Evolutionary conservation across 2,113 vertebrate genomes (phyloP), one percentile per base, ranked within the genome.

Genomic region (Anhinga rufa): DNA sequence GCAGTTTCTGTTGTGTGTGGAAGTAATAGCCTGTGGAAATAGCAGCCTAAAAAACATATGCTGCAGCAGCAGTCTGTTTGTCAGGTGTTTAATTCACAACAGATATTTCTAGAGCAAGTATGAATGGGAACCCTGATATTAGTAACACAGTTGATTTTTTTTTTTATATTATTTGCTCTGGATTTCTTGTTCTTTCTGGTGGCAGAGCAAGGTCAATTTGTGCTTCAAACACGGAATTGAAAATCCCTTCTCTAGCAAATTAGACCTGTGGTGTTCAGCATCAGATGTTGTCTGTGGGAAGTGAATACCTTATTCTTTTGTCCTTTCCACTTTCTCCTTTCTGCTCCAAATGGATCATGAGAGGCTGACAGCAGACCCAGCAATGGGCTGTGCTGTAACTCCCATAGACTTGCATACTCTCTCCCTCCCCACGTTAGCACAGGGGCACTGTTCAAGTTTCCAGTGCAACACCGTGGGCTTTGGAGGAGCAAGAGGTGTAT

Each of bases 401-500:
- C 15, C 61, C 10, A 3, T 36, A 48, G 46, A 4, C 9, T 40
- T 34, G 11, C 3, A 1, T 34, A 3, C 8, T 44, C 13, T 55
- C 75, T 48, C 4, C 3, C 5, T 69, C 4, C 29, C 7, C 20
- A n/a, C 14, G n/a, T 20, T 36, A 44, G 49, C 24, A 14, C 25
- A 18, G 36, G 2, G 12, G 31, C 46, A 48, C 10, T 0, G 0
- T 66, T 76, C 15, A 40, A 7, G 19, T 60, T 82, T 31, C 13
- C 21, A 15, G 22, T n/a, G 58, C 21, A 40, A 3, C 16, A 21
- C 32, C 5, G 1, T 12, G 34, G 31, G 16, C 12, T 51, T 19
- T 51, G 14, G 29, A 66, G 42, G 12, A 64, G n/a, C 9, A 31
- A 32, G 64, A 44, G 8, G 7, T 18, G 7, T 68, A 10, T 0